These are phyloP conservation scores for Trissoscelio sp. DNA, from an alignment of 2,888 invertebrate species.

Conservation along the genomic window DNA sequence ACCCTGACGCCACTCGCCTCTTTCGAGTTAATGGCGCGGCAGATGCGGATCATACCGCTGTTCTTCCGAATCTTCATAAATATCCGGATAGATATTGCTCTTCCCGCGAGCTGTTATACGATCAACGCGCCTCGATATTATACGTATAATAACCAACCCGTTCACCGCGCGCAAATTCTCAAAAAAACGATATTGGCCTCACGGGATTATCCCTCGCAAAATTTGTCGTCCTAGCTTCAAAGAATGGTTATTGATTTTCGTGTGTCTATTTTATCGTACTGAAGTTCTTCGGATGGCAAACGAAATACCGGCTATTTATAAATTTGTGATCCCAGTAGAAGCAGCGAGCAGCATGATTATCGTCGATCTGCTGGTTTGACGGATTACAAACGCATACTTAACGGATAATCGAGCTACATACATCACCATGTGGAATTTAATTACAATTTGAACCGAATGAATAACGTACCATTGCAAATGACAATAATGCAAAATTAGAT, in stretches of 20 bases:
- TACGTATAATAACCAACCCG: constrained; percentile 36
- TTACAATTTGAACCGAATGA: constrained; percentile 34
- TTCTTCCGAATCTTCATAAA: constrained; percentile 80
- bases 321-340: constrained; percentile 26
- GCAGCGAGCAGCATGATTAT: constrained; percentile 29
- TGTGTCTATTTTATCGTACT: background rate
- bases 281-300: background rate
- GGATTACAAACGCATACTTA: constrained; percentile 53
- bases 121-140: constrained; percentile 52
- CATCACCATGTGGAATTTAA: constrained; percentile 49
- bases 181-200: constrained; percentile 34
- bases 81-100: constrained; percentile 75
- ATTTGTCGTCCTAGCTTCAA: constrained; percentile 16
- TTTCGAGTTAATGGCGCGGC: constrained; percentile 76
- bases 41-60: constrained; percentile 78
- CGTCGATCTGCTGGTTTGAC: constrained; percentile 32
- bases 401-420: constrained; percentile 29
- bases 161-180: constrained; percentile 12
- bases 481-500: constrained; percentile 15
- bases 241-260: constrained; percentile 4
- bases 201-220: constrained; percentile 13
- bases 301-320: constrained; percentile 16
- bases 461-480: constrained; percentile 18
- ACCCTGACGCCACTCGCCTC: constrained; percentile 68
- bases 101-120: constrained; percentile 56